Base-by-base conservation (phyloP, 2,888 invertebrate genomes). In the Mesoligia furuncula region DNA sequence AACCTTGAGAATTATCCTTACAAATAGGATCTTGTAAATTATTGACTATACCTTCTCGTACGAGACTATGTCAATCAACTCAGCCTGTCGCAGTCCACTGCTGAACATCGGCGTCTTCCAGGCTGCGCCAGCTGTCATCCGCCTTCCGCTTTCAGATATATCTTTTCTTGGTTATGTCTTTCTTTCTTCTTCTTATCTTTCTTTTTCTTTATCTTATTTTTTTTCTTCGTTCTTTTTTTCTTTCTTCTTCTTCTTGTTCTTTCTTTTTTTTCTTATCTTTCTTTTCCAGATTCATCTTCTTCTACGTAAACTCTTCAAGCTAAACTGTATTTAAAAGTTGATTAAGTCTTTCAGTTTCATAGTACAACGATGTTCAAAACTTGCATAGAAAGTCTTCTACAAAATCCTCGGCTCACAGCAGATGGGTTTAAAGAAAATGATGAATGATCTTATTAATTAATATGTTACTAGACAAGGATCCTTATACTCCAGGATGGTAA, bases 1-100 rank as follows among this genome's bases (percentile, higher is more conserved):
- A 64, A 75, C 75, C 83, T 79, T 79, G 83, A 75, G 31, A 73
- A 48, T 59, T 64, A 62, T 73, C 73, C 70, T 81, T 39, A 73
- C 9, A 54, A 73, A 83, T 59, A 62, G 62, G 69, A 70, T 66
- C n/a, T 64, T 36, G 27, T 64, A n/a, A 45, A 42, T n/a, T 24
- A n/a, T n/a, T n/a, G n/a, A n/a, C 54, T 54, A 24, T 24, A n/a
- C 24, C n/a, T 54, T 54, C 9, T 54, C 11, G n/a, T n/a, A 57
- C 45, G 8, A 48, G 4, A 48, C 45, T 20, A 45, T 2, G 4
- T 54, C 54, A 11, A 54, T n/a, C 54, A 54, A 54, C 9, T 24
- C 24, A 54, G 54, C 24, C 9, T 24, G 3, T 54, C n/a, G n/a
- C 24, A 54, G 54, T 54, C 24, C 54, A n/a, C n/a, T 57, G 54